These are phyloP conservation scores for Heliornis fulica DNA, from an alignment of 2,113 vertebrate genomes.

Conservation along the genomic window DNA sequence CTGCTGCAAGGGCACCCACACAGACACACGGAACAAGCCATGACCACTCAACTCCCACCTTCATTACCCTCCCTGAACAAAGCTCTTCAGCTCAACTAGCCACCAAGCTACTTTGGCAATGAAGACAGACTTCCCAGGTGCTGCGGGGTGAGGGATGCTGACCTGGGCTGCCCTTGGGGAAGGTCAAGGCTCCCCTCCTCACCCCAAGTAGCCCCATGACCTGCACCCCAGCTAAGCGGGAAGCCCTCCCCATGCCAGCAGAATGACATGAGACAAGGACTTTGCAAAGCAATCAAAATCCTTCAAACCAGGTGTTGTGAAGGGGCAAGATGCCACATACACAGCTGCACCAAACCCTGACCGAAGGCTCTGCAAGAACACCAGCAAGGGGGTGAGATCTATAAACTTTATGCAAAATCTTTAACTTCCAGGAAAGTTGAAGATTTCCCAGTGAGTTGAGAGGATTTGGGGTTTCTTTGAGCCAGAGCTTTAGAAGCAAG, in stretches of 20 bases:
- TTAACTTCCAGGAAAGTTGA: background rate
- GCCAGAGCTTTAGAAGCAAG: background rate
- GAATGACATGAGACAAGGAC: background rate
- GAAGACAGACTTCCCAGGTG: rapidly evolving
- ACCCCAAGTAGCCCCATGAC: background rate
- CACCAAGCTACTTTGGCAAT: rapidly evolving
- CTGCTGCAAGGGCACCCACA: background rate
- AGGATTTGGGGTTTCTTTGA: background rate
- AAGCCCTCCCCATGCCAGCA: background rate
- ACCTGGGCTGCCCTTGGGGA: background rate
- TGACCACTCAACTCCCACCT: rapidly evolving
- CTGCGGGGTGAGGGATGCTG: no score
- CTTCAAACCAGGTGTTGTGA: background rate
- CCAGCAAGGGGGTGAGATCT: background rate
- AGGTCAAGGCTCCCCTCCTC: background rate
- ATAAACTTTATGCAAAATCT: background rate
- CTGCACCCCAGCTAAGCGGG: rapidly evolving
- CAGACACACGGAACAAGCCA: rapidly evolving
- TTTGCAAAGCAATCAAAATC: background rate
- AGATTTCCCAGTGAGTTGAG: background rate
- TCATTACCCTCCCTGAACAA: rapidly evolving
- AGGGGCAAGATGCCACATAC: rapidly evolving
- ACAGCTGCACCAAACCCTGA: background rate
- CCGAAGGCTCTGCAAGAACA: background rate
- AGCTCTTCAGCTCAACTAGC: background rate